These are phyloP conservation scores for Neodiprion pinetum DNA, from an alignment of 1,140 invertebrate genomes.

Conservation along the genomic window DNA sequence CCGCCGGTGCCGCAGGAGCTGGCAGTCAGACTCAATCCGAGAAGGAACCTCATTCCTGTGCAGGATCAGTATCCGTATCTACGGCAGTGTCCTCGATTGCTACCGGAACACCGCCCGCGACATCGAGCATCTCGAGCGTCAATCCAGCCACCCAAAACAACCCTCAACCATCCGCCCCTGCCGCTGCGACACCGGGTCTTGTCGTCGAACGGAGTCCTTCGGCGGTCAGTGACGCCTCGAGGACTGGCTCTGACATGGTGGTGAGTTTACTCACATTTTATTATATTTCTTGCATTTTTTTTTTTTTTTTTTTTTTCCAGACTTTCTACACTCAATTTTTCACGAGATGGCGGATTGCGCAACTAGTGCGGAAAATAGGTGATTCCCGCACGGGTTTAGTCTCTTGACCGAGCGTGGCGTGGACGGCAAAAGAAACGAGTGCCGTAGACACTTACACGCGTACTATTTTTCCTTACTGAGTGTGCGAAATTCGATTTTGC, in stretches of 20 bases:
- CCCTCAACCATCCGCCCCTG: slow-evolving; percentile 35
- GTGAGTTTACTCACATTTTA: slow-evolving; percentile 50
- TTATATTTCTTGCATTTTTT: not conserved
- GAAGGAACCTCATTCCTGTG: slow-evolving; percentile 28
- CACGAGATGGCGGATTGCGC: no score
- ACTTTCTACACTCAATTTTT: not conserved
- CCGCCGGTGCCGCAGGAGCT: slow-evolving; percentile 21
- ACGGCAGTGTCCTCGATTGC: slow-evolving; percentile 39
- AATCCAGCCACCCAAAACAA: slow-evolving; percentile 32
- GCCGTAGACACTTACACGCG: no score
- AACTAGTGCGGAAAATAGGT: no score
- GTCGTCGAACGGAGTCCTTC: slow-evolving; percentile 69
- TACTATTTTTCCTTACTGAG: no score
- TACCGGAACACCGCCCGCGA: slow-evolving; percentile 32
- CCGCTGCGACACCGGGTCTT: slow-evolving; percentile 44
- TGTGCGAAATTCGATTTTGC: no score
- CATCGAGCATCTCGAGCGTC: slow-evolving; percentile 22
- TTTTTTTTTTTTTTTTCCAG: not conserved
- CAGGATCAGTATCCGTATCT: slow-evolving; percentile 34
- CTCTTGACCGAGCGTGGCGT: no score
- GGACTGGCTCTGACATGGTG: slow-evolving; percentile 77
- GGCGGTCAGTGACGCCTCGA: slow-evolving; percentile 75
- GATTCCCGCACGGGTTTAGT: no score
- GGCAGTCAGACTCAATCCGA: not conserved
- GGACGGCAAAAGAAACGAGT: no score